A percentile compares a stretch with the other conserved stretches of the same genome.
These are phyloP conservation scores for Drosophila yooni DNA, from an alignment of 2,888 invertebrate genomes.

Conservation along the genomic window DNA sequence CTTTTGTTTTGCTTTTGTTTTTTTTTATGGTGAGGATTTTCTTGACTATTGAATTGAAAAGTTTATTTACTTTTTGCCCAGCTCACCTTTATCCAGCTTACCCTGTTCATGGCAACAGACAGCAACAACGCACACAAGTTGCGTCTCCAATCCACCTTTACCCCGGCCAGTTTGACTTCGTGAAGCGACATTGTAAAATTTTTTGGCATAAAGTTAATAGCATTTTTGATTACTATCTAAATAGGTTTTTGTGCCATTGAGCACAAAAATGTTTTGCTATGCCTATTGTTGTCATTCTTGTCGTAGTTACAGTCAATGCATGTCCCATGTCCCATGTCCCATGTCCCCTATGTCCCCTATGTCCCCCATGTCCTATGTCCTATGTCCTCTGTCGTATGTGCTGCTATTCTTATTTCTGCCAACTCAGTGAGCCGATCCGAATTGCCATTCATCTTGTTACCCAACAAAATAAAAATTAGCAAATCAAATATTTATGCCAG, in stretches of 20 bases:
- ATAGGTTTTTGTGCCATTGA: constrained; percentile 72
- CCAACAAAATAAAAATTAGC: neutral
- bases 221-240: constrained; percentile 73
- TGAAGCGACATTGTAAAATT: constrained; percentile 63
- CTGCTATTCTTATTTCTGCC: neutral
- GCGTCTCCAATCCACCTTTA: constrained; percentile 4
- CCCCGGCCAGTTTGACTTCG: constrained; percentile 1
- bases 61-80: constrained; percentile 58
- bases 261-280: constrained; percentile 64
- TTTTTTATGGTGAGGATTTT: constrained; percentile 46
- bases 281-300: constrained; percentile 39
- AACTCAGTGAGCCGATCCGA: neutral
- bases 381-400: neutral
- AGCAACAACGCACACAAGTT: neutral
- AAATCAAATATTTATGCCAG: constrained; percentile 4
- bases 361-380: neutral
- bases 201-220: constrained; percentile 73
- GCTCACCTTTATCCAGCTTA: constrained; percentile 27
- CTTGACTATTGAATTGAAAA: constrained; percentile 71
- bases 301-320: constrained; percentile 44
- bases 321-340: neutral
- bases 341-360: neutral
- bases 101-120: constrained; percentile 11
- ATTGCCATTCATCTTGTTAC: constrained; percentile 10
- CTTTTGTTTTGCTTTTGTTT: constrained; percentile 14